Percentiles rank a stretch among this genome's conserved stretches.
phyloP scores from a whole-genome alignment of 2,888 invertebrate genomes.

The Dasysyrphus tricinctus region DNA sequence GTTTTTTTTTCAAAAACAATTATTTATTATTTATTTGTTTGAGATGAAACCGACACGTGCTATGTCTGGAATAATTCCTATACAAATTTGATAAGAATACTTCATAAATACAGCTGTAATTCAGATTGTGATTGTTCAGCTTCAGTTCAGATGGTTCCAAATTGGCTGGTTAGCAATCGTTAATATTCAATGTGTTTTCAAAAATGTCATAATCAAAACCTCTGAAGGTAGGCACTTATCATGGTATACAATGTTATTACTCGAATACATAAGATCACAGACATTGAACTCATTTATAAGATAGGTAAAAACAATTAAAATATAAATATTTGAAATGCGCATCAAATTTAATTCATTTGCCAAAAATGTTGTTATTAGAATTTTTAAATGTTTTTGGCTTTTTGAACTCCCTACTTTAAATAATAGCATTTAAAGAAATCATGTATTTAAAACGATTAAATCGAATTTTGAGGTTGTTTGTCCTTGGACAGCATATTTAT shows the following conservation, averaged over 20 bases:
- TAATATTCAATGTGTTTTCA: not conserved
- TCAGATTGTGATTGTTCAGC: not conserved
- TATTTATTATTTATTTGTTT: not conserved
- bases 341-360: not conserved
- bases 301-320: not conserved
- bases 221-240: not conserved
- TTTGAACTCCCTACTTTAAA: not conserved
- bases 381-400: not conserved
- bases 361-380: not conserved
- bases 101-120: not conserved
- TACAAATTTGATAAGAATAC: constrained; percentile 10
- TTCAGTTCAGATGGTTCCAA: constrained; percentile 7
- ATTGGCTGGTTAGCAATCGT: constrained; percentile 5
- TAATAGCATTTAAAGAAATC: too few relatives aligned
- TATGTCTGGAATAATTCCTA: constrained; percentile 24
- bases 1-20: not conserved
- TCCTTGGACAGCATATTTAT: too few relatives aligned
- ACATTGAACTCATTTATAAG: constrained; percentile 5
- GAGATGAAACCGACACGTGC: not conserved
- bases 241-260: not conserved
- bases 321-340: constrained; percentile 12
- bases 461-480: too few relatives aligned
- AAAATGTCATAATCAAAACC: not conserved
- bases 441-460: too few relatives aligned
- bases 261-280: constrained; percentile 5